Percentiles rank a stretch among this genome's conserved stretches.
These are phyloP conservation scores for Sisyra nigra DNA, from an alignment of 2,888 invertebrate species.

Conservation along the genomic window DNA sequence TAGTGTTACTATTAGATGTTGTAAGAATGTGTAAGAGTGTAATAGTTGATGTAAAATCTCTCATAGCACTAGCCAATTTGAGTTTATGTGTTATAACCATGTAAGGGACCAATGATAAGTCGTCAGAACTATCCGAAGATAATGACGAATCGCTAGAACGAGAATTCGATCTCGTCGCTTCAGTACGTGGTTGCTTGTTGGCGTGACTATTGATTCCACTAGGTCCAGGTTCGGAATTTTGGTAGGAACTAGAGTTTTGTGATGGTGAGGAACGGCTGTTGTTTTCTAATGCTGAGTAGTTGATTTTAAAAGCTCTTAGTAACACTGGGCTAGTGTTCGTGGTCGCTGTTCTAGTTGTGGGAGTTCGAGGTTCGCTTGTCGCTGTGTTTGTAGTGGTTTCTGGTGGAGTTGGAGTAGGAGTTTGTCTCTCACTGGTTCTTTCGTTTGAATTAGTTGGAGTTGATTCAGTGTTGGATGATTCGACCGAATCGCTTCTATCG, in stretches of 20 bases:
- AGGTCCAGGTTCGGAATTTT: slow-evolving; percentile 9
- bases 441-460: too few relatives aligned
- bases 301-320: too few relatives aligned
- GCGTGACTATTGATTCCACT: slow-evolving; percentile 9
- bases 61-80: too few relatives aligned
- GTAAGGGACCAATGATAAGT: slow-evolving; percentile 7
- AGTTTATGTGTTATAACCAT: too few relatives aligned
- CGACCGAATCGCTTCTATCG: slow-evolving; percentile 33
- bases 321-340: slow-evolving; percentile 11
- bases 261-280: slow-evolving; percentile 15
- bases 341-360: slow-evolving; percentile 26
- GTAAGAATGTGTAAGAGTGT: background rate
- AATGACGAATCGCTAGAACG: slow-evolving; percentile 9
- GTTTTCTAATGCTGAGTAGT: too few relatives aligned
- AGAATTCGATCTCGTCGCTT: background rate
- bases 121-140: slow-evolving; percentile 11
- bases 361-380: slow-evolving; percentile 19
- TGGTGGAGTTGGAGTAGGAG: background rate
- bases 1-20: background rate
- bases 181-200: slow-evolving; percentile 6
- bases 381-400: too few relatives aligned
- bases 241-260: slow-evolving; percentile 15
- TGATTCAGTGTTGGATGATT: slow-evolving; percentile 2
- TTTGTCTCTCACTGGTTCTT: too few relatives aligned
- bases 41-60: background rate